Evolutionary conservation across 2,888 invertebrate species (phyloP).

Genomic region (Papilio demoleus): DNA sequence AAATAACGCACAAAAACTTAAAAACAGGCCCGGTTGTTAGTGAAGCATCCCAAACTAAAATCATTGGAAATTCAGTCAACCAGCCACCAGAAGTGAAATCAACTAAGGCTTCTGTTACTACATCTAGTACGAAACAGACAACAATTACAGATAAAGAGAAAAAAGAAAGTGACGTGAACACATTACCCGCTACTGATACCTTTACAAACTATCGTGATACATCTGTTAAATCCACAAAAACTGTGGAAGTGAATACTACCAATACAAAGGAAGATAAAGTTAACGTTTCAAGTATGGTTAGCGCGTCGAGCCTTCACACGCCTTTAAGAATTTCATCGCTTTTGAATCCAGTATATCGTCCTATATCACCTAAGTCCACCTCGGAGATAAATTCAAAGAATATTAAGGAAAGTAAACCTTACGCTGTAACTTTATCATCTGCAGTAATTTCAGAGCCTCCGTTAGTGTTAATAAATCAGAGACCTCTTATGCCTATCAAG

Average conservation of each 20-base stretch:
- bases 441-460: conserved; percentile 5
- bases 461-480: conserved; percentile 16
- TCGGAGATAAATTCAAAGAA: conserved; percentile 7
- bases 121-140: not conserved
- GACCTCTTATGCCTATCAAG: conserved; percentile 27
- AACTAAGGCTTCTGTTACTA: conserved; percentile 6
- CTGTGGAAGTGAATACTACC: not conserved
- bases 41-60: not conserved
- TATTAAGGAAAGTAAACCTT: conserved; percentile 8
- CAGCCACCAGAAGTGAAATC: not conserved
- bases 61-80: not conserved
- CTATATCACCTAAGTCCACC: conserved; percentile 44
- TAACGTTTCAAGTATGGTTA: conserved; percentile 9
- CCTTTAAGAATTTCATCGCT: conserved; percentile 73
- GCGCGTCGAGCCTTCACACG: conserved; percentile 49
- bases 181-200: not conserved
- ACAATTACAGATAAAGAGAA: not conserved
- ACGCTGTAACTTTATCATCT: conserved; percentile 12
- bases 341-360: conserved; percentile 53
- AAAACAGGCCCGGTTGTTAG: not conserved
- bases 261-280: not conserved
- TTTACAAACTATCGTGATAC: not conserved
- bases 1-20: not conserved
- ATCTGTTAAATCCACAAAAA: conserved; percentile 3
- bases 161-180: not conserved